Base-by-base conservation (phyloP, 2,888 invertebrate genomes). In the Tetanocera ferruginea region DNA sequence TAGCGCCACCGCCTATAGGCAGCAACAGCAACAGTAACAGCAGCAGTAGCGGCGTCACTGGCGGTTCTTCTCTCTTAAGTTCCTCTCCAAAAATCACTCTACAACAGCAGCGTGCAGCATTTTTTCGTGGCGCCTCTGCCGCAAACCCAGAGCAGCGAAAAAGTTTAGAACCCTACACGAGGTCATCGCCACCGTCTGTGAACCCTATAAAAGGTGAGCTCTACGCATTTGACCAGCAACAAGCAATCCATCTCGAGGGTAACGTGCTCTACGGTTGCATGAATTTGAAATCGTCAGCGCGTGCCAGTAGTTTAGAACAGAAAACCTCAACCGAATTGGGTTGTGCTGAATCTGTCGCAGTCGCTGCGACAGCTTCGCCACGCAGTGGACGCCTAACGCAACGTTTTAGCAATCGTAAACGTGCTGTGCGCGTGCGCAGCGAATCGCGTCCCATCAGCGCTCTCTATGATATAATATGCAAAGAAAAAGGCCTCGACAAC, bases 401-500 rank as follows among this genome's bases (percentile, higher is more conserved):
- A 80, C 88, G 89, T 49, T 88, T 88, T 78, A 84, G 85, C 55
- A 85, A 84, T 80, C 88, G 87, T n/a, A 87, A 87, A 78, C 86
- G 88, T 8, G 87, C 86, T 52, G 88, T 89, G 79, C 86, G 89
- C 78, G 89, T 89, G 76, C 88, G 89, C 78, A 89, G 89, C 81
- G 89, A 89, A 79, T 88, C 89, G 81, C 89, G 89, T 79, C 89
- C 89, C 8, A 89, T 89, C 19, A 90, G 89, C 84, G 88, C 89
- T 49, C 84, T 90, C 76, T 90, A 89, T 83, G 89, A 90, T 78
- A 90, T 90, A 90, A 89, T 90, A 89, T 90, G 89, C 89, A 89
- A 90, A 85, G 89, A 90, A 86, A 88, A 89, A 82, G 89, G 89
- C 78, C 84, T 87, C 78, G 87, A 88, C 81, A 83, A 85, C 75